Evolutionary conservation across 2,797 vertebrate species (phyloP).

Genomic region (Notolabrus celidotus): DNA sequence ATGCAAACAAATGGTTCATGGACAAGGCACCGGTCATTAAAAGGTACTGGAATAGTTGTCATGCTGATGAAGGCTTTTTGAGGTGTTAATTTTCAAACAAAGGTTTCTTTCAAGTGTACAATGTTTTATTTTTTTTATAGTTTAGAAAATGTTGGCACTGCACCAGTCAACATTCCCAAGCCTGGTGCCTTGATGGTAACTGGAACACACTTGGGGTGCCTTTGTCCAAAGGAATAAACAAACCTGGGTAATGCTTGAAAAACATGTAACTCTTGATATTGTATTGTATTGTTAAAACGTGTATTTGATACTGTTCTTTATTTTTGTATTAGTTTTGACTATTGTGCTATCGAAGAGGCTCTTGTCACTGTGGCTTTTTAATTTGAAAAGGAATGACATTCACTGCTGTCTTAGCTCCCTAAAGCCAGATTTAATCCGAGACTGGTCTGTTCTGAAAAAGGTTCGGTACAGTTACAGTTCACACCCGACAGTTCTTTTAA

Average conservation of each 20-base stretch:
- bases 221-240: slow-evolving; percentile 85
- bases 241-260: slow-evolving; percentile 92
- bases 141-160: slow-evolving; percentile 51
- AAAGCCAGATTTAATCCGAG: slow-evolving; percentile 18
- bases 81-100: slow-evolving; percentile 44
- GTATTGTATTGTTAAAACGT: slow-evolving; percentile 65
- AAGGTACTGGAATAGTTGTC: slow-evolving; percentile 62
- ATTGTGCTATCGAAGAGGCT: slow-evolving; percentile 50
- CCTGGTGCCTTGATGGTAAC: slow-evolving; percentile 61
- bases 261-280: slow-evolving; percentile 77
- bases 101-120: slow-evolving; percentile 45
- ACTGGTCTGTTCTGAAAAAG: slow-evolving; percentile 8
- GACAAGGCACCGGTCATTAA: slow-evolving; percentile 33
- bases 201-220: slow-evolving; percentile 77
- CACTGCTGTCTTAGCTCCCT: slow-evolving; percentile 55
- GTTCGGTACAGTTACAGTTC: slow-evolving; percentile 42
- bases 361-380: slow-evolving; percentile 55
- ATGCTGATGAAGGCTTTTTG: slow-evolving; percentile 52
- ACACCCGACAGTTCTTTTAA: not conserved
- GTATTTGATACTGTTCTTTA: slow-evolving; percentile 70
- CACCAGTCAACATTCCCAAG: slow-evolving; percentile 59
- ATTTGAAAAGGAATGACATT: slow-evolving; percentile 34
- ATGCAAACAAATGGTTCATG: slow-evolving; percentile 44
- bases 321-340: slow-evolving; percentile 64
- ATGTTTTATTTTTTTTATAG: not conserved